Evolutionary conservation across 2,888 invertebrate species (phyloP).

Genomic region (Junonia oenone): DNA sequence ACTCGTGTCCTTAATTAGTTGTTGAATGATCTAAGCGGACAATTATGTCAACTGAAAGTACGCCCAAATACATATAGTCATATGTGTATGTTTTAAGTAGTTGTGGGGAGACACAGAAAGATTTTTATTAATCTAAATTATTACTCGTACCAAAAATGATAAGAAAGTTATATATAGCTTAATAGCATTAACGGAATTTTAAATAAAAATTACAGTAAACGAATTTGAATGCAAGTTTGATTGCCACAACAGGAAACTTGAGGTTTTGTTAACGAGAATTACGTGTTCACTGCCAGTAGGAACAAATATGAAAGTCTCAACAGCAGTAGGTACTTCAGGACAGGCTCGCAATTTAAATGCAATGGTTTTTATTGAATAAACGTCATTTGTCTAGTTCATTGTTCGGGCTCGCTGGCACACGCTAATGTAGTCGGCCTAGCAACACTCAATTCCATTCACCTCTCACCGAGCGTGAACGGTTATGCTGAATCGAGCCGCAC

Average conservation of each 20-base stretch:
- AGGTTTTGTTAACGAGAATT: neutral
- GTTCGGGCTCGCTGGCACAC: conserved; percentile 71
- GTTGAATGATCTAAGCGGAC: neutral
- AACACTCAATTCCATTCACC: conserved; percentile 74
- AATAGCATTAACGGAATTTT: too few relatives aligned
- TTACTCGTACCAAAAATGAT: too few relatives aligned
- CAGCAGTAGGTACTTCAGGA: neutral
- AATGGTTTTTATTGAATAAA: neutral
- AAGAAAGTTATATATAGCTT: too few relatives aligned
- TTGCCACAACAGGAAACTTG: neutral
- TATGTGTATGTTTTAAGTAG: neutral
- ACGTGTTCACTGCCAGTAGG: neutral
- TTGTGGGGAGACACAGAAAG: neutral
- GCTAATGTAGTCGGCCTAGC: conserved; percentile 71
- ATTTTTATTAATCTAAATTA: too few relatives aligned
- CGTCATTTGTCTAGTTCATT: conserved; percentile 61
- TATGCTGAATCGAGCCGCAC: conserved; percentile 37
- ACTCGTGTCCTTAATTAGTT: neutral
- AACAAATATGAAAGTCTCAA: neutral
- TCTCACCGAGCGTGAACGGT: conserved; percentile 74
- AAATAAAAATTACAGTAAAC: neutral
- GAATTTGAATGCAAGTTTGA: neutral
- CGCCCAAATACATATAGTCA: neutral
- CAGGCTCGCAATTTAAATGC: neutral
- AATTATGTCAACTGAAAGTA: neutral